Evolutionary conservation across 2,797 vertebrate species (phyloP).

Genomic region (Lindbergichthys nudifrons): DNA sequence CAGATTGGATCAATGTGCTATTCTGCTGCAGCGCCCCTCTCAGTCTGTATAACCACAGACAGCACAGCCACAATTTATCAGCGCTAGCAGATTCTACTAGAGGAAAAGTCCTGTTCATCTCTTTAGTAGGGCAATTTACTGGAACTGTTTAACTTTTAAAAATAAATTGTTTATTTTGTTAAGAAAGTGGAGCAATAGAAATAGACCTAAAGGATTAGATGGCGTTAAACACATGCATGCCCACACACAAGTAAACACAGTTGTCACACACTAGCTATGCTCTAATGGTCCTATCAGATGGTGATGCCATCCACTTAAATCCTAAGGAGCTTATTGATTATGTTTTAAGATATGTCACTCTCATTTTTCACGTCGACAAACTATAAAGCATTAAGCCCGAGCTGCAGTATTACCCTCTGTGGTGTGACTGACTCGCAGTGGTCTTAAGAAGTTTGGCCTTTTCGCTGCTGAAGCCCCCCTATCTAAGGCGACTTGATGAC

Average conservation of each 20-base stretch:
- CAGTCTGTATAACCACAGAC: slow-evolving; percentile 31
- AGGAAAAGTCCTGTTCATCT: slow-evolving; percentile 46
- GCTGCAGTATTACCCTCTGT: not conserved
- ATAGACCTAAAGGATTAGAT: not conserved
- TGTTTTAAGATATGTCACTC: slow-evolving; percentile 21
- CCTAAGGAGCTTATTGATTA: slow-evolving; percentile 33
- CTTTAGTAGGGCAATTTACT: slow-evolving; percentile 35
- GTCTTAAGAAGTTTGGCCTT: slow-evolving; percentile 36
- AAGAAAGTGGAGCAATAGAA: slow-evolving; percentile 19
- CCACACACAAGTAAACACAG: slow-evolving; percentile 15
- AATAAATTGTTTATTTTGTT: slow-evolving; percentile 35
- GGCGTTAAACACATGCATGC: not conserved
- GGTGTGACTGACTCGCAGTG: slow-evolving; percentile 27
- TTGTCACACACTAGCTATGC: not conserved
- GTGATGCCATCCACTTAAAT: slow-evolving; percentile 24
- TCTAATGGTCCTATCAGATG: slow-evolving; percentile 3
- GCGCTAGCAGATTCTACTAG: slow-evolving; percentile 21
- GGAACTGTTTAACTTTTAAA: slow-evolving; percentile 31
- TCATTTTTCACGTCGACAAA: slow-evolving; percentile 16
- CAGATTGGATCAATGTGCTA: slow-evolving; percentile 77
- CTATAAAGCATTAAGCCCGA: slow-evolving; percentile 10
- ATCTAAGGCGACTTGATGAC: slow-evolving; percentile 32
- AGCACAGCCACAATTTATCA: slow-evolving; percentile 48
- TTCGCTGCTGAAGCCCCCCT: slow-evolving; percentile 21
- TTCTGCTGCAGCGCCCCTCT: slow-evolving; percentile 54